phyloP scores from a whole-genome alignment of 2,888 invertebrate genomes.

The Mycalesis mineus region DNA sequence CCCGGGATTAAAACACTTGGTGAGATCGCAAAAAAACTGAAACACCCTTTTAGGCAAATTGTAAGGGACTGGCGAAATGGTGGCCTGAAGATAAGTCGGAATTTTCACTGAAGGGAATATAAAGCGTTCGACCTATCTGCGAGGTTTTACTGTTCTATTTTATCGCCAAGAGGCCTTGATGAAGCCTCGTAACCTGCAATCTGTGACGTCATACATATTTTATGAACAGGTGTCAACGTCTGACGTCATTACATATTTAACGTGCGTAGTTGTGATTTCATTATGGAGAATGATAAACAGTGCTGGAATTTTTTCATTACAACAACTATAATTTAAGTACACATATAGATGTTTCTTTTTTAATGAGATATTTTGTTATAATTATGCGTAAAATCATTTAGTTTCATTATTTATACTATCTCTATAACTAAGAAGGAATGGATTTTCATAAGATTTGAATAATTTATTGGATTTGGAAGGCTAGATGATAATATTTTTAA shows the following conservation, averaged over 20 bases:
- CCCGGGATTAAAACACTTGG: slow-evolving; percentile 5
- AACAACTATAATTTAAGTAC: no score
- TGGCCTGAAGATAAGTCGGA: neutral
- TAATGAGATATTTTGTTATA: no score
- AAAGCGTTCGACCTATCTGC: neutral
- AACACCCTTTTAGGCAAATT: slow-evolving; percentile 9
- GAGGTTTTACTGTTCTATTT: neutral
- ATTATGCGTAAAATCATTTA: no score
- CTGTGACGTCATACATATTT: neutral
- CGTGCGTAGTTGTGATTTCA: neutral
- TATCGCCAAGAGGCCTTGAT: neutral
- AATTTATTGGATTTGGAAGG: no score
- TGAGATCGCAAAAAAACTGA: neutral
- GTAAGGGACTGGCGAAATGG: neutral
- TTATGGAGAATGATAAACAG: neutral
- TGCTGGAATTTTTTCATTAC: no score
- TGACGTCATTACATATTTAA: neutral
- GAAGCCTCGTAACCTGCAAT: neutral
- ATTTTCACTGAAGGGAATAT: neutral
- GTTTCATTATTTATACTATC: no score
- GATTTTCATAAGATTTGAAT: no score
- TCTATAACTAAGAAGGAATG: no score
- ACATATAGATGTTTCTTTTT: no score
- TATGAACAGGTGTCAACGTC: neutral
- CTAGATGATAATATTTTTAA: no score